Evolutionary conservation across 2,888 invertebrate genomes (phyloP), one percentile per base, ranked within the genome.

Genomic region (Leptopilina syphax): DNA sequence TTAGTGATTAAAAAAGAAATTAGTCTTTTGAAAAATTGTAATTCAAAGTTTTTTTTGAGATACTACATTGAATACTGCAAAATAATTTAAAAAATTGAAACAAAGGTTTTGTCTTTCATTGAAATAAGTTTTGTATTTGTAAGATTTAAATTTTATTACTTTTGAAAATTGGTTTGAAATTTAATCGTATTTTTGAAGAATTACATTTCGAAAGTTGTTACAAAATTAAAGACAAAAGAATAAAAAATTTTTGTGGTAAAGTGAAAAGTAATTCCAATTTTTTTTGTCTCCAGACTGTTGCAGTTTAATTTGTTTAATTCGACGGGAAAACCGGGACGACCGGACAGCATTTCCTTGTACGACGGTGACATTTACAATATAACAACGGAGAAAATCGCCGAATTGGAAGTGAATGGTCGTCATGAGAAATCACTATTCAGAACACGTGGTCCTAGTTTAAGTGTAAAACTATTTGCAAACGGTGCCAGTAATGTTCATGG

Each of bases 401-500:
- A 95, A 84, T 93, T 97, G 76, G 95, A 96, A 86, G 95, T 95
- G 85, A 94, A 95, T 77, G 95, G 95, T 12, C 93, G 93, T 0
- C 94, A 95, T 82, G 96, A 96, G 85, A 96, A 96, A 87, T 95
- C 94, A 83, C 93, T 97, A 77, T 96, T 96, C 87, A 95, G 93
- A 87, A 96, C 96, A 0, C 94, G 94, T 79, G 95, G 96, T 27
- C 95, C 97, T 0, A 97, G 97, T 86, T 92, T 99, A 85, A 98
- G 98, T 87, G 93, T 99, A 0, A 96, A 97, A 88, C 92, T 99
- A 27, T 97, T 98, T 88, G 98, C 98, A 0, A 98, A 98, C 86
- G 98, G 99, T 41, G 99, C 99, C 0, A 97, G 98, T 47, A 96
- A 96, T n/a, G 94, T 94, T 18, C 97, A 98, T 92, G 99, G 99